phyloP scores from a whole-genome alignment of 2,113 vertebrate genomes.

The Dipodomys stephensi region DNA sequence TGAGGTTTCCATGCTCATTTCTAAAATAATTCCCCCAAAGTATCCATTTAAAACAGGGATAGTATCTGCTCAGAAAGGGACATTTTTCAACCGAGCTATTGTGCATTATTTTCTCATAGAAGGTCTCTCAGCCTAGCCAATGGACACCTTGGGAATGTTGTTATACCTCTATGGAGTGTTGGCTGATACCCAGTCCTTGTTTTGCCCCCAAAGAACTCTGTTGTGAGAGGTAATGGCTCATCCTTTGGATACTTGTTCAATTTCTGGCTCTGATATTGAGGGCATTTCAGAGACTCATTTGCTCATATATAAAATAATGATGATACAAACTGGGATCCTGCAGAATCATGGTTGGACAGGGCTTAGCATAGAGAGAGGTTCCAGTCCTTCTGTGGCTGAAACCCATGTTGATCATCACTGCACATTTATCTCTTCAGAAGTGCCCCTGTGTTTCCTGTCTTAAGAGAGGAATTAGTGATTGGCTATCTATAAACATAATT shows the following conservation, averaged over 20 bases:
- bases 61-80: background rate
- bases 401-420: background rate
- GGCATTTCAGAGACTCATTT: background rate
- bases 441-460: background rate
- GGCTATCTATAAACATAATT: slow-evolving; percentile 35
- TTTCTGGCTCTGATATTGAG: background rate
- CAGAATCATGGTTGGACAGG: background rate
- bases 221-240: background rate
- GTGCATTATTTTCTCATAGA: background rate
- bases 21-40: background rate
- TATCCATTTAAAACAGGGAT: background rate
- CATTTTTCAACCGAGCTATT: background rate
- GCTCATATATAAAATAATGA: background rate
- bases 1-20: background rate
- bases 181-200: background rate
- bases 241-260: background rate
- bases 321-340: background rate
- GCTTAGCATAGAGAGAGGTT: background rate
- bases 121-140: background rate
- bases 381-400: background rate
- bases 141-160: background rate
- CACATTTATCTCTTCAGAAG: background rate
- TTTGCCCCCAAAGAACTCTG: background rate
- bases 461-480: background rate
- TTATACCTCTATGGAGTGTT: background rate